Evolutionary conservation across 2,797 vertebrate species (phyloP), one percentile per base, ranked within the genome.

Genomic region (Amblyraja radiata): DNA sequence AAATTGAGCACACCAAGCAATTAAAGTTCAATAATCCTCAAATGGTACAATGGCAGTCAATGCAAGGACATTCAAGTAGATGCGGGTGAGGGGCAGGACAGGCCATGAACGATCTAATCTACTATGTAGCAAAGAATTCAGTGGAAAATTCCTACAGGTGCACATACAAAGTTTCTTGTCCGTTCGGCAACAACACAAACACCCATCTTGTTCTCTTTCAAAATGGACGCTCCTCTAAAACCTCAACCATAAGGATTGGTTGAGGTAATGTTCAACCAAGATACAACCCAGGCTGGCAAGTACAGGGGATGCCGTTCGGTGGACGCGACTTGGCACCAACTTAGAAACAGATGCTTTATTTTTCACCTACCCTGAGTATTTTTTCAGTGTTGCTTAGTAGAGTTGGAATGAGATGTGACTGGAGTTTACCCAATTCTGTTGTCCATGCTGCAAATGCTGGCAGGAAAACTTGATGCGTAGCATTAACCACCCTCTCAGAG

Each of bases 381-480:
- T 98, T 99, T 95, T 99, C 99, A 93, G 99, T 99, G 94, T 98
- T 98, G 94, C 95, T 97, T 94, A 99, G 96, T 93, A 99, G 96
- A 25, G 98, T 98, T 94, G 98, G 98, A 94, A 99, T 97, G 93
- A 99, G 99, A 94, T 98, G 96, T 93, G 96, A 97, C 93, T 99
- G 97, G 94, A 99, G 95, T 93, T 97, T 98, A 93, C 98, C 98
- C 94, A 99, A 95, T 95, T 99, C 99, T 93, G 98, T 98, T 90
- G 98, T 98, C 99, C 99, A 99, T 93, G 98, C 98, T 94, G 99
- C 98, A 0, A 99, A 99, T 83, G 99, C 99, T 93, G 99, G 99
- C 94, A 99, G 97, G 96, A 99, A 99, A 36, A 99, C 99, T 95
- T 99, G 99, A 95, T 99, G 99, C 78, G 98, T 98, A 81, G 99